Percentiles rank a stretch among this genome's conserved stretches.
Evolutionary conservation across 1,140 invertebrate species (phyloP).

Genomic region (Steinernema khuongi): DNA sequence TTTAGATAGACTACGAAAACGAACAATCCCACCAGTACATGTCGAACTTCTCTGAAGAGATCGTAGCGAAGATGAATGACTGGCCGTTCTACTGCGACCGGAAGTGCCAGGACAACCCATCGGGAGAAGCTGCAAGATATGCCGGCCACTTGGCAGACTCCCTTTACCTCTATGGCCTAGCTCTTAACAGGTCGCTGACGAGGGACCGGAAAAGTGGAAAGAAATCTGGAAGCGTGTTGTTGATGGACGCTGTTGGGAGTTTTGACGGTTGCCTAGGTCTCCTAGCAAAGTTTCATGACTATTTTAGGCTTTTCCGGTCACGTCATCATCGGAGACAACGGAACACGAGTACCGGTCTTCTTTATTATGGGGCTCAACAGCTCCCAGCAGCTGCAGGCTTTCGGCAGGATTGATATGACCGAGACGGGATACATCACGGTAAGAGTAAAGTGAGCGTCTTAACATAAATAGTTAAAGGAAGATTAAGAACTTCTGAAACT

Average conservation of each 20-base stretch:
- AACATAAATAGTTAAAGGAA: too few relatives aligned
- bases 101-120: neutral
- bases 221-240: neutral
- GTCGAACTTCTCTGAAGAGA: neutral
- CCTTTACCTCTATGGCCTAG: slow-evolving; percentile 19
- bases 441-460: too few relatives aligned
- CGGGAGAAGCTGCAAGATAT: slow-evolving; percentile 11
- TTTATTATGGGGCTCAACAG: slow-evolving; percentile 7
- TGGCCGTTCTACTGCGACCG: neutral
- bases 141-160: slow-evolving; percentile 23
- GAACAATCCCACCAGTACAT: neutral
- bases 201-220: neutral
- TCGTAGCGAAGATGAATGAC: neutral
- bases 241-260: neutral
- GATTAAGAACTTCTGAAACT: too few relatives aligned
- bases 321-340: slow-evolving; percentile 19
- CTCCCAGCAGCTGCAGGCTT: neutral
- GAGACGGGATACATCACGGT: neutral
- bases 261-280: slow-evolving; percentile 2
- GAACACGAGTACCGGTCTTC: slow-evolving; percentile 20
- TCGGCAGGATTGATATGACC: slow-evolving; percentile 15
- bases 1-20: neutral
- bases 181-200: slow-evolving; percentile 14
- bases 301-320: slow-evolving; percentile 23
- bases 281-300: neutral